These are phyloP conservation scores for Cephus runcator DNA, from an alignment of 2,888 invertebrate genomes.

Conservation along the genomic window DNA sequence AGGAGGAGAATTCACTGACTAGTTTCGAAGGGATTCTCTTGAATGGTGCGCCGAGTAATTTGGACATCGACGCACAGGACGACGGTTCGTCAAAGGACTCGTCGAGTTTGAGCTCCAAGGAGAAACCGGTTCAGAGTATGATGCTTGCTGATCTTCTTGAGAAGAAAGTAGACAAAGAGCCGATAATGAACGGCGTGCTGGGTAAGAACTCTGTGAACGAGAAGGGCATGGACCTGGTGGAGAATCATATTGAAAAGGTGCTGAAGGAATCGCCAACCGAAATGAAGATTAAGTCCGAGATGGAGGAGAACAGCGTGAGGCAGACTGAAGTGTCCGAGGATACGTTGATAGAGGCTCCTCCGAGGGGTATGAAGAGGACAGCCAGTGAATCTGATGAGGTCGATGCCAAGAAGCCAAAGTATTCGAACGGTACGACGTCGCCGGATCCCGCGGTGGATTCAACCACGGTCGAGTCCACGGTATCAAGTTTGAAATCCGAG, in stretches of 20 bases:
- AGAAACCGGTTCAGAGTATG: slow-evolving; percentile 70
- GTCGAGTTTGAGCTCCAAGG: slow-evolving; percentile 60
- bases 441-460: slow-evolving; percentile 58
- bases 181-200: slow-evolving; percentile 70
- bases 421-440: slow-evolving; percentile 61
- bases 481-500: slow-evolving; percentile 66
- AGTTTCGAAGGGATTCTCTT: slow-evolving; percentile 74
- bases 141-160: slow-evolving; percentile 88
- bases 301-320: slow-evolving; percentile 48
- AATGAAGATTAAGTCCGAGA: slow-evolving; percentile 47
- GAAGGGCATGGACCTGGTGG: slow-evolving; percentile 71
- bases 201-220: slow-evolving; percentile 71
- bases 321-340: slow-evolving; percentile 57
- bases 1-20: slow-evolving; percentile 73
- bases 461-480: slow-evolving; percentile 65
- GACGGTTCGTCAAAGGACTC: slow-evolving; percentile 69
- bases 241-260: slow-evolving; percentile 71
- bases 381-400: slow-evolving; percentile 64
- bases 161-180: slow-evolving; percentile 76
- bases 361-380: slow-evolving; percentile 60
- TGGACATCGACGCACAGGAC: slow-evolving; percentile 69
- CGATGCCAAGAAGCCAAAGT: slow-evolving; percentile 65
- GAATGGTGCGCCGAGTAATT: slow-evolving; percentile 69
- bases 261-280: slow-evolving; percentile 56
- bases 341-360: slow-evolving; percentile 55